Base-by-base conservation (phyloP, 1,140 invertebrate species). In the Ips typographus region DNA sequence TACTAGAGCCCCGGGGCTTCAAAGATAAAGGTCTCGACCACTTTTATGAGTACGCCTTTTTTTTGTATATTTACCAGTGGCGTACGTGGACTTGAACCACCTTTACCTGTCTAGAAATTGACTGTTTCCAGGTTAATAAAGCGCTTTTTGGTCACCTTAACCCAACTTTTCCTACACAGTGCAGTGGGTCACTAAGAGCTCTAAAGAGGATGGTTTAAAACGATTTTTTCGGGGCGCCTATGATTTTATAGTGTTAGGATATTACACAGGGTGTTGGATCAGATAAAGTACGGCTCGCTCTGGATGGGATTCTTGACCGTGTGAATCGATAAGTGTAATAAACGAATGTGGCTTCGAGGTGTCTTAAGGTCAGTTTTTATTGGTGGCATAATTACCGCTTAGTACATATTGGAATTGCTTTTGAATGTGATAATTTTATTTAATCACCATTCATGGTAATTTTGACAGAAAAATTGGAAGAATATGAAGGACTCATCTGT, bases 221-320 rank as follows among this genome's bases (percentile, higher is more conserved):
- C 22, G 22, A 22, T 44, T 42, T 58, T 40, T 47, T 47, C 40
- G 2, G 38, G 36, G 42, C 38, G 39, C 47, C 49, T 55, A 55
- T 41, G 40, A 8, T 49, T 2, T 37, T 1, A 22, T 22, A 22
- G 22, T 36, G 39, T 36, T 39, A 36, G 49, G 47, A 41, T 55
- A 57, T 59, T 65, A 70, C 68, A 70, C 68, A 70, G 62, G 68
- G 61, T 65, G 61, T 70, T 70, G 55, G 36, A 70, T 70, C 68
- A 70, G 68, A 70, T 70, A 70, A 68, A 55, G 58, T 39, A 49
- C 40, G 39, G 44, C 56, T 66, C 64, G 68, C 68, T 65, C 68
- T 59, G 61, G 53, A 70, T 70, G 68, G 68, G 68, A 70, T 70
- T 70, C 57, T 70, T 70, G 68, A 70, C 68, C 68, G 68, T 70